Conservation (phyloP, 2,888 invertebrate genomes). For the Harmothoe impar region DNA sequence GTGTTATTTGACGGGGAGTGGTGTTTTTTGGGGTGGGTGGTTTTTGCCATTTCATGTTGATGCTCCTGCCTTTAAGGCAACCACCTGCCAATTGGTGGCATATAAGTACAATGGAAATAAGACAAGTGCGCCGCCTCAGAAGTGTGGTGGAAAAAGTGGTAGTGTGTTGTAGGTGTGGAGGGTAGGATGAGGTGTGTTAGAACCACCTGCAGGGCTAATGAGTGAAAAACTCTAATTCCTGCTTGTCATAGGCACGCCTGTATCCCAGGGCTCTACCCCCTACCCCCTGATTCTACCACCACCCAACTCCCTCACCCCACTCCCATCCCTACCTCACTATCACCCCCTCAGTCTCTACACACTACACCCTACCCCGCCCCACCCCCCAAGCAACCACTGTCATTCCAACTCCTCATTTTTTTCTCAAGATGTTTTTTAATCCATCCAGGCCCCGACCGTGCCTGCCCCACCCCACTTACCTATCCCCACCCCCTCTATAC, state of each 20-base stretch:
- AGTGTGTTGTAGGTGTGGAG: not conserved
- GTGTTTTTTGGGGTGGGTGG: not conserved
- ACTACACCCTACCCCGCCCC: constrained; percentile 11
- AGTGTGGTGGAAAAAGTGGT: not conserved
- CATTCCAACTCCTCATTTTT: not conserved
- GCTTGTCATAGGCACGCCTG: constrained; percentile 6
- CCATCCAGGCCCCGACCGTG: too few species aligned
- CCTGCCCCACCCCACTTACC: too few species aligned
- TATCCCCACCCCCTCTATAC: too few species aligned
- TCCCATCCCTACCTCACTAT: not conserved
- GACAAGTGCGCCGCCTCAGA: not conserved
- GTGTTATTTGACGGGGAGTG: not conserved
- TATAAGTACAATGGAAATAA: constrained; percentile 20
- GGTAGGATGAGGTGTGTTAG: not conserved
- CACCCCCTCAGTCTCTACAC: too few species aligned
- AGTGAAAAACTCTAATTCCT: not conserved
- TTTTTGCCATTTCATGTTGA: constrained; percentile 13
- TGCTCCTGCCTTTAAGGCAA: not conserved
- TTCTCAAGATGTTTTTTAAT: not conserved
- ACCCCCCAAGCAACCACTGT: not conserved
- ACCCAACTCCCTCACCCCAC: not conserved
- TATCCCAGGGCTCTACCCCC: not conserved
- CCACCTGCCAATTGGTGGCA: not conserved
- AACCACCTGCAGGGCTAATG: constrained; percentile 28
- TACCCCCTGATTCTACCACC: not conserved